phyloP scores from a whole-genome alignment of 2,888 invertebrate species.

The Micoletzkya japonica region DNA sequence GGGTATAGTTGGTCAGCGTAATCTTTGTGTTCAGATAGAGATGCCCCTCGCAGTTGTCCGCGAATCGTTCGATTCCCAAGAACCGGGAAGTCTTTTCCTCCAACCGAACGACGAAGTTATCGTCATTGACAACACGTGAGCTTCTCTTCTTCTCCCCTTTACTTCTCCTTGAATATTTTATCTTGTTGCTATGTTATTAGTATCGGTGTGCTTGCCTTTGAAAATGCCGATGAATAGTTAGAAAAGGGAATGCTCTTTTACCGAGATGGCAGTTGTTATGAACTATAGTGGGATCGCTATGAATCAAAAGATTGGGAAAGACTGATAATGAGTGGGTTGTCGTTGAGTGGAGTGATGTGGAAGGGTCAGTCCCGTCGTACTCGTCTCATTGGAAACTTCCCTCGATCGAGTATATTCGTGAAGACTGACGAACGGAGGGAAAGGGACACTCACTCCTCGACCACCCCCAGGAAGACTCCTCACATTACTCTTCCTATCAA shows the following conservation, averaged over 20 bases:
- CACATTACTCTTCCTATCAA: conserved; percentile 22
- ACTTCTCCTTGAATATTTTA: neutral
- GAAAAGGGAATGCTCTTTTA: too few species aligned
- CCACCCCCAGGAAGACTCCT: conserved; percentile 5
- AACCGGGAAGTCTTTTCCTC: conserved; percentile 35
- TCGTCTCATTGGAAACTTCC: conserved; percentile 85
- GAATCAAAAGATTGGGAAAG: too few species aligned
- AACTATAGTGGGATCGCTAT: too few species aligned
- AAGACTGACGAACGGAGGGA: conserved; percentile 8
- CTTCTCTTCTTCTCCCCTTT: neutral
- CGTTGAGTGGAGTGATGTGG: conserved; percentile 75
- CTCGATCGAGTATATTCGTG: conserved; percentile 69
- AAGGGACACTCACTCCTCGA: too few species aligned
- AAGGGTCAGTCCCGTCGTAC: conserved; percentile 91
- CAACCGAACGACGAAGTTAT: conserved; percentile 44
- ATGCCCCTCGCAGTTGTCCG: conserved; percentile 41
- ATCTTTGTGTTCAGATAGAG: conserved; percentile 27
- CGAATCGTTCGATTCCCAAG: conserved; percentile 32
- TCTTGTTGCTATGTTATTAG: neutral
- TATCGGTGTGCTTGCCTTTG: too few species aligned
- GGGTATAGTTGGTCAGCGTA: neutral
- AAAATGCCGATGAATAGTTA: too few species aligned
- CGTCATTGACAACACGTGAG: conserved; percentile 50
- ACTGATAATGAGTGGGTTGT: too few species aligned
- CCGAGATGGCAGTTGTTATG: too few species aligned